phyloP scores from a whole-genome alignment of 2,888 invertebrate genomes.

The Adela reaumurella region DNA sequence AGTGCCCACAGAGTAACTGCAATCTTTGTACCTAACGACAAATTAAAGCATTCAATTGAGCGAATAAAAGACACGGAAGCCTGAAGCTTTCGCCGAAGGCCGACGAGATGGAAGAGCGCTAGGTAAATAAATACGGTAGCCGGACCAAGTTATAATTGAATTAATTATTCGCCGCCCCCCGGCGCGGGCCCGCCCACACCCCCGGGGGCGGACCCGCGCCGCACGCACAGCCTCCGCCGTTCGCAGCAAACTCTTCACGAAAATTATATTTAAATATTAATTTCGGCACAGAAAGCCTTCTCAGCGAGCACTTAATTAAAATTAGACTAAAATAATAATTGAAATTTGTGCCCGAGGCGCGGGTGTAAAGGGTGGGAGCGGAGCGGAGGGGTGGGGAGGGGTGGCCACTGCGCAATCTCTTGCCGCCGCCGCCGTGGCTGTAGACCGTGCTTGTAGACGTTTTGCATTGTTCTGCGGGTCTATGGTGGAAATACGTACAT shows the following conservation, averaged over 20 bases:
- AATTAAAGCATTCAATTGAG: no score
- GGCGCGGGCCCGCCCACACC: slow-evolving; percentile 38
- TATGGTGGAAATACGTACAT: no score
- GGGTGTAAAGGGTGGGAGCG: slow-evolving; percentile 25
- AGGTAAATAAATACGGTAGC: slow-evolving; percentile 14
- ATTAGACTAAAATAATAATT: slow-evolving; percentile 57
- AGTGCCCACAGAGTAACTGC: no score
- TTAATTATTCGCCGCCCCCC: slow-evolving; percentile 53
- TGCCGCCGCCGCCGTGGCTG: no score
- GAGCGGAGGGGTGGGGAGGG: slow-evolving; percentile 21
- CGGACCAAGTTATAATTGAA: slow-evolving; percentile 47
- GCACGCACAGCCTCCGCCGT: slow-evolving; percentile 43
- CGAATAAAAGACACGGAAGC: no score
- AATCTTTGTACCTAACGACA: no score
- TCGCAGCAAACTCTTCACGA: slow-evolving; percentile 6
- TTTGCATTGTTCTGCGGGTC: no score
- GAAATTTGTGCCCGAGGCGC: slow-evolving; percentile 56
- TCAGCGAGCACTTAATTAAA: slow-evolving; percentile 57
- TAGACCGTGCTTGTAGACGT: no score
- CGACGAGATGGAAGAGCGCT: neutral
- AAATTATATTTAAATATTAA: slow-evolving; percentile 59
- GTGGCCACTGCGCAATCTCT: no score
- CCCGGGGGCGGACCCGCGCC: slow-evolving; percentile 48
- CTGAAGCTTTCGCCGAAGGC: no score
- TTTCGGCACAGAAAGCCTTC: slow-evolving; percentile 54